These are phyloP conservation scores for Glossophaga mutica DNA, from an alignment of 2,797 vertebrate species.

Conservation along the genomic window DNA sequence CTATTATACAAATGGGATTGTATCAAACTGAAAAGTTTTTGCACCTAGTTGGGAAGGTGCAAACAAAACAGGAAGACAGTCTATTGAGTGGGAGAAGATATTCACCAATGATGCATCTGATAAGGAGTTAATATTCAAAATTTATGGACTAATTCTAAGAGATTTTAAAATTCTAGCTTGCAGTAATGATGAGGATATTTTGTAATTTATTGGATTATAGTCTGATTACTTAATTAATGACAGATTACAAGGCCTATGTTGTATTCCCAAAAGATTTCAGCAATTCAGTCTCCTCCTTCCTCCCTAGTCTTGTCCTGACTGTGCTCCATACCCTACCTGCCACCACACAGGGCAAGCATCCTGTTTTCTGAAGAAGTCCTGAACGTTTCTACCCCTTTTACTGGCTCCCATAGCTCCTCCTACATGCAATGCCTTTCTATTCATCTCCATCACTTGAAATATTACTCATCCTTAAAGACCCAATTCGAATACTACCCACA, in stretches of 20 bases:
- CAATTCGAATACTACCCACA: neutral
- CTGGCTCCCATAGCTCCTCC: neutral
- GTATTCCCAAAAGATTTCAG: neutral
- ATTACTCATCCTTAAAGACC: neutral
- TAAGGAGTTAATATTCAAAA: neutral
- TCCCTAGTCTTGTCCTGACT: neutral
- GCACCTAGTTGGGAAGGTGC: neutral
- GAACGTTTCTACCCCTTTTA: neutral
- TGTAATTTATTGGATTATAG: neutral
- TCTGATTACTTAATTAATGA: slow-evolving; percentile 19
- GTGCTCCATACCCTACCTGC: neutral
- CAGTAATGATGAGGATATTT: neutral
- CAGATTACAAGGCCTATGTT: neutral
- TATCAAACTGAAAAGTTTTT: neutral
- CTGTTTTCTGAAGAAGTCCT: neutral
- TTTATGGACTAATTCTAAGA: neutral
- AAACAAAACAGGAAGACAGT: neutral
- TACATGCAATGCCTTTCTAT: neutral
- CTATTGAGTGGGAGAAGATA: neutral
- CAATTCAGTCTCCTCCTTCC: neutral
- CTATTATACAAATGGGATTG: neutral
- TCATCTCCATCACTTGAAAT: neutral
- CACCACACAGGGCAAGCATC: neutral
- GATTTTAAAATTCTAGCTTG: neutral
- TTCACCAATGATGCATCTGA: neutral